A percentile compares a stretch with the other conserved stretches of the same genome.
Evolutionary conservation across 2,888 invertebrate genomes (phyloP).

Genomic region (Dendrolimus pini): DNA sequence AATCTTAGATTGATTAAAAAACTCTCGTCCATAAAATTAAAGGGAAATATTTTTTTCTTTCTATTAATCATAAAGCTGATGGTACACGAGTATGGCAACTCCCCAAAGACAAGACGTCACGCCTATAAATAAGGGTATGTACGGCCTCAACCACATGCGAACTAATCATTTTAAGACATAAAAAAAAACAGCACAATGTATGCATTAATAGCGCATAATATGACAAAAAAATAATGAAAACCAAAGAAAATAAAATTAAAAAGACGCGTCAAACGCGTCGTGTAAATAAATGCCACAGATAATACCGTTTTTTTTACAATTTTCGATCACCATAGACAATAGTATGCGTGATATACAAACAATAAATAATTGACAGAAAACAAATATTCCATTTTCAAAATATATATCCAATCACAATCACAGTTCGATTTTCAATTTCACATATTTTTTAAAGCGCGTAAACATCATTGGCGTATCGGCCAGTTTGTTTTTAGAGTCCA

Average conservation of each 20-base stretch:
- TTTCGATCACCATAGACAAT: constrained; percentile 30
- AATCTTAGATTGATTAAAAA: too few species aligned
- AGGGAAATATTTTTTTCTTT: neutral
- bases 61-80: constrained; percentile 55
- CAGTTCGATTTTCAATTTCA: constrained; percentile 45
- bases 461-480: constrained; percentile 10
- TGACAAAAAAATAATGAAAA: constrained; percentile 23
- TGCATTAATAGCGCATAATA: constrained; percentile 15
- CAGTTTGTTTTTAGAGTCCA: constrained; percentile 4
- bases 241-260: constrained; percentile 24
- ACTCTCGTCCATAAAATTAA: too few species aligned
- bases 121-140: constrained; percentile 90
- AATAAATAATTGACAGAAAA: constrained; percentile 5
- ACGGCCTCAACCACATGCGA: constrained; percentile 77
- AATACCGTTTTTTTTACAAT: constrained; percentile 33
- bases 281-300: constrained; percentile 56
- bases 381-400: constrained; percentile 29
- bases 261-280: constrained; percentile 45
- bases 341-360: constrained; percentile 15
- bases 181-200: constrained; percentile 45
- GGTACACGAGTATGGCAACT: constrained; percentile 68
- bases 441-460: constrained; percentile 23
- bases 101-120: constrained; percentile 94
- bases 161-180: constrained; percentile 49
- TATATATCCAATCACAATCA: constrained; percentile 42